Evolutionary conservation across 1,140 invertebrate genomes (phyloP), one percentile per base, ranked within the genome.

Genomic region (Bombus pyrosoma): DNA sequence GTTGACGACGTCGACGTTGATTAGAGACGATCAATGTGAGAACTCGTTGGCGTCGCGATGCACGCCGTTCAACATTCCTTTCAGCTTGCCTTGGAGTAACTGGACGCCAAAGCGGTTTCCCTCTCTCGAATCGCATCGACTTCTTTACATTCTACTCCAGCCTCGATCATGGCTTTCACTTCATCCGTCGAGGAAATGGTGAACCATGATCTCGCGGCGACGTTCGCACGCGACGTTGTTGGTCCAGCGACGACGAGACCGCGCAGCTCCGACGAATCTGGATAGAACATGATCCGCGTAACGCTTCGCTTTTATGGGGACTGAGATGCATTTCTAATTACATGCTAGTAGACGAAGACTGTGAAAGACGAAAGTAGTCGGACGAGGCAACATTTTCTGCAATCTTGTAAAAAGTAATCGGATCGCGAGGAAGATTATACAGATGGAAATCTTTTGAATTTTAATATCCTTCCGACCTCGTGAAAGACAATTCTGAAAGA

Each of bases 81-180:
- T 82, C 91, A 92, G 93, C 92, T 94, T 87, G 94, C 91, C 91
- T 94, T 91, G 85, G 91, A 94, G 93, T 95, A 93, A 95, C 94
- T 95, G 93, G 90, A 92, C 88, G 92, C 12, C 79, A 88, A 91
- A 88, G 90, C 89, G 91, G 92, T 92, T 91, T 91, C 93, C 92
- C 91, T 92, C 91, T 92, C 92, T 92, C 84, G 85, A 76, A 82
- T 84, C 83, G 78, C 91, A 89, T 86, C 77, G 91, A 90, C 93
- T 94, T 93, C 93, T 94, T 94, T 93, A 93, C 93, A 94, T 94
- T 94, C 92, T 93, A 93, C 92, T 91, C 92, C 90, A 92, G 92
- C 89, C 92, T 85, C 90, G 89, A 90, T 91, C 89, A 92, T 91
- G 92, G 94, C 94, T 95, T 94, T 95, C 94, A 94, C 94, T 95